These are phyloP conservation scores for Thymelicus acteon DNA, from an alignment of 2,888 invertebrate species.

Conservation along the genomic window DNA sequence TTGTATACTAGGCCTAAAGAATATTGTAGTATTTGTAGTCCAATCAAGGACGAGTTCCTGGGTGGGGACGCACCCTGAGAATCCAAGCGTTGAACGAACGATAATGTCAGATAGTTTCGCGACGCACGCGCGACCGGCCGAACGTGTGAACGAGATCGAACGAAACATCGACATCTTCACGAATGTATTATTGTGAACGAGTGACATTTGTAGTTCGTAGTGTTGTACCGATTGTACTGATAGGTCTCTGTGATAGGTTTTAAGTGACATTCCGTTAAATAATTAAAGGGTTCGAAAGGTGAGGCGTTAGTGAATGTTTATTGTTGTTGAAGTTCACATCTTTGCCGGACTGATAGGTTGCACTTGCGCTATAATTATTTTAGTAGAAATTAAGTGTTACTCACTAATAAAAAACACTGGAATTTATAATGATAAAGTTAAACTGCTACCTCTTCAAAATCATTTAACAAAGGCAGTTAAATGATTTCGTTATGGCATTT, in stretches of 20 bases:
- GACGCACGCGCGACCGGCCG: constrained; percentile 23
- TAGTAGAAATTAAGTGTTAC: too few species aligned
- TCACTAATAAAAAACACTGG: too few species aligned
- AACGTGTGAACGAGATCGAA: constrained; percentile 26
- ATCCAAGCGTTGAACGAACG: constrained; percentile 27
- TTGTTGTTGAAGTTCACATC: constrained; percentile 21
- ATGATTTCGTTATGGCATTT: background rate
- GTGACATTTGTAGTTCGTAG: constrained; percentile 40
- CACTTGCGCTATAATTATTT: background rate
- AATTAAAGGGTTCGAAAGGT: constrained; percentile 43
- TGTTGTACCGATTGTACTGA: constrained; percentile 31
- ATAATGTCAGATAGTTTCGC: constrained; percentile 36
- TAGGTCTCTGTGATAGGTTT: background rate
- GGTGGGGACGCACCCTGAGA: constrained; percentile 36
- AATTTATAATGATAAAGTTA: too few species aligned
- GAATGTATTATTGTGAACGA: constrained; percentile 30
- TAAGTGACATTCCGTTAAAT: constrained; percentile 37
- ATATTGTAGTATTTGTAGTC: constrained; percentile 38
- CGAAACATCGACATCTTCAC: constrained; percentile 29
- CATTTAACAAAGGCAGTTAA: too few species aligned
- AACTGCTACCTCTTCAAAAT: too few species aligned
- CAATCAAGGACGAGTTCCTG: constrained; percentile 42
- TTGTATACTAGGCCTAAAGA: constrained; percentile 9
- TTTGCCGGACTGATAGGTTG: background rate
- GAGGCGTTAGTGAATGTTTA: constrained; percentile 47